Conservation (phyloP, 1,140 invertebrate species). For the Dendrolimus punctatus region DNA sequence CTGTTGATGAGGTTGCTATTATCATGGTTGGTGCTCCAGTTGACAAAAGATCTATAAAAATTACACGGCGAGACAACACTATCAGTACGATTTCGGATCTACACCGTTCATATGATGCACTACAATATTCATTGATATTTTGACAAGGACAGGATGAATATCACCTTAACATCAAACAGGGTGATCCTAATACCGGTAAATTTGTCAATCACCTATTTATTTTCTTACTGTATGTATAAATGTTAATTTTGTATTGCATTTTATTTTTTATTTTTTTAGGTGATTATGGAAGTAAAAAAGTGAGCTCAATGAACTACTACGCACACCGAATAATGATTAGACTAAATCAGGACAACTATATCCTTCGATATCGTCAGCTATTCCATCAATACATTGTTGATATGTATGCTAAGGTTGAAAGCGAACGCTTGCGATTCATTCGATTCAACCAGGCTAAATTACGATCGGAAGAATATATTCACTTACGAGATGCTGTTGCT, state of each 20-base stretch:
- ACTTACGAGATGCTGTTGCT: slow-evolving; percentile 3
- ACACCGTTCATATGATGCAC: slow-evolving; percentile 61
- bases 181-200: slow-evolving; percentile 32
- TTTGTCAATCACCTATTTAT: slow-evolving; percentile 24
- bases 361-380: slow-evolving; percentile 37
- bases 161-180: slow-evolving; percentile 37
- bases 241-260: slow-evolving; percentile 18
- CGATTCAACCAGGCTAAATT: slow-evolving; percentile 1
- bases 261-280: slow-evolving; percentile 16
- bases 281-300: slow-evolving; percentile 19
- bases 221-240: slow-evolving; percentile 18
- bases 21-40: slow-evolving; percentile 8
- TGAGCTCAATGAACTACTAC: slow-evolving; percentile 32
- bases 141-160: slow-evolving; percentile 54
- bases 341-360: slow-evolving; percentile 36
- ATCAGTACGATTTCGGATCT: slow-evolving; percentile 47
- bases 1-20: slow-evolving; percentile 13
- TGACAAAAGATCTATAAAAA: slow-evolving; percentile 7
- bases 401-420: slow-evolving; percentile 7
- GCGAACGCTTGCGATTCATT: slow-evolving; percentile 4
- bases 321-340: slow-evolving; percentile 43
- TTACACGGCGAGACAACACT: slow-evolving; percentile 29
- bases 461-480: slow-evolving; percentile 5
- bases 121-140: slow-evolving; percentile 51
- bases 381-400: slow-evolving; percentile 43